A percentile compares a stretch with the other conserved stretches of the same genome.
Evolutionary conservation across 2,797 vertebrate genomes (phyloP).

Genomic region (Darevskia nairensis): DNA sequence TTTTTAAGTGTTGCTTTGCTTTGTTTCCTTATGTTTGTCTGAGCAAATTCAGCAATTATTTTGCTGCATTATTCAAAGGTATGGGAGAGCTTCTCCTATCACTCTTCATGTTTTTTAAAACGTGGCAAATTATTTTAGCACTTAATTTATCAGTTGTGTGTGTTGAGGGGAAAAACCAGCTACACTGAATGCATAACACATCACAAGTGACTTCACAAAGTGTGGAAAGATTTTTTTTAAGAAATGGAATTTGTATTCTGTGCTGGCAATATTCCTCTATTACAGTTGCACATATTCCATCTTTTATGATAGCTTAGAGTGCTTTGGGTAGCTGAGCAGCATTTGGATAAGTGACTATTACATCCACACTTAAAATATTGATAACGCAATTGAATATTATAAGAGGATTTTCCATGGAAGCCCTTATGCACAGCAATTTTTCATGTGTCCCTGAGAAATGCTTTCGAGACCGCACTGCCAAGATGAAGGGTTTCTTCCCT

Average conservation of each 20-base stretch:
- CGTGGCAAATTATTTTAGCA: neutral
- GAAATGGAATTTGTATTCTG: constrained; percentile 23
- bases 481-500: neutral
- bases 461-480: neutral
- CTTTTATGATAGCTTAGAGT: constrained; percentile 31
- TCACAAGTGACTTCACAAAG: constrained; percentile 2
- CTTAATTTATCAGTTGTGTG: neutral
- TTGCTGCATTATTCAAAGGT: neutral
- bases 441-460: constrained; percentile 27
- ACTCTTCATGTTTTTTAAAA: neutral
- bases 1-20: neutral
- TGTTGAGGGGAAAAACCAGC: neutral
- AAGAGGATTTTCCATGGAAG: constrained; percentile 25
- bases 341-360: constrained; percentile 41
- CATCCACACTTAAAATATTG: constrained; percentile 31
- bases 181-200: neutral
- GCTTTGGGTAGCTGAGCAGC: neutral
- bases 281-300: neutral
- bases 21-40: neutral
- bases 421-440: constrained; percentile 15
- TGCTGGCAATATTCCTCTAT: neutral
- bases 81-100: neutral
- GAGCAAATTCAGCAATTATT: neutral
- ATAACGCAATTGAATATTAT: constrained; percentile 18
- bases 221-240: neutral